phyloP scores from a whole-genome alignment of 2,113 vertebrate species.

The Pantherophis guttatus region DNA sequence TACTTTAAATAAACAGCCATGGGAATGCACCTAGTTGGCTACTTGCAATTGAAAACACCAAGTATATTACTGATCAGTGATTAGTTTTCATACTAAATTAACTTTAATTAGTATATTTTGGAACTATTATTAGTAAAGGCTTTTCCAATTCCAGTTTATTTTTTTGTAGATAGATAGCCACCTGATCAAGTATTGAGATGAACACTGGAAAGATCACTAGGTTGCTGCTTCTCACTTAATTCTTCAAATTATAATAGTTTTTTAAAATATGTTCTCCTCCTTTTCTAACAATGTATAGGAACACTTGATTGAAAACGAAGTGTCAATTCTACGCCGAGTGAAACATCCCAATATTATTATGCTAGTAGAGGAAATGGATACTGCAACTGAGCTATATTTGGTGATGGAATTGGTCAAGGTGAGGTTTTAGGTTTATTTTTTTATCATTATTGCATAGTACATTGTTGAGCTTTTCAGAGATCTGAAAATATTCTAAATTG shows the following conservation, averaged over 20 bases:
- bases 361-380: constrained; percentile 96
- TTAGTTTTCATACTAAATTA: constrained; percentile 6
- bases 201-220: background rate
- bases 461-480: background rate
- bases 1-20: background rate
- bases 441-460: background rate
- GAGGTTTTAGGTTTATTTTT: constrained; percentile 10
- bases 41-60: background rate
- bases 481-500: background rate
- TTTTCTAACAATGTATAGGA: constrained; percentile 72
- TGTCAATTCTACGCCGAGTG: constrained; percentile 89
- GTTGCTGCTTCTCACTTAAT: background rate
- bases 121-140: background rate
- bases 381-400: constrained; percentile 84
- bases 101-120: constrained; percentile 18
- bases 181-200: background rate
- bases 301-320: constrained; percentile 95
- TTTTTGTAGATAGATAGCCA: background rate
- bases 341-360: constrained; percentile 98
- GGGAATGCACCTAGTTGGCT: background rate
- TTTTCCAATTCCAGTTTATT: background rate
- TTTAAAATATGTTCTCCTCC: background rate
- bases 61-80: constrained; percentile 1
- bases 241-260: background rate
- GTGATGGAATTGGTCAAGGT: constrained; percentile 99